Conservation (phyloP, 92 coral and sea anemone genomes). For the Diadumene lineata region DNA sequence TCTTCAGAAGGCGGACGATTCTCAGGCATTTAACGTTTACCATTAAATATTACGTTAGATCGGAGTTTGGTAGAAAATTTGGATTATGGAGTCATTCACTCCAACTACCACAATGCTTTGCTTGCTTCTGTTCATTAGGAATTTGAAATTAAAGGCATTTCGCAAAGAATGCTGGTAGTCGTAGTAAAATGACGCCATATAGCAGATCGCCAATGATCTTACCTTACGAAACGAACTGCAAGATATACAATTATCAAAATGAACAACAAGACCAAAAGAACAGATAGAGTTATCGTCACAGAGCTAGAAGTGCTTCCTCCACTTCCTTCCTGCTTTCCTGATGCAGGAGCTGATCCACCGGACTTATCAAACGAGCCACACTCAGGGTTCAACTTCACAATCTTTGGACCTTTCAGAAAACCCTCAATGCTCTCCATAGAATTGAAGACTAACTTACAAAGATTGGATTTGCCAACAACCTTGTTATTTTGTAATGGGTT, state of each 20-base stretch:
- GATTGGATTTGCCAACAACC: slow-evolving; percentile 14
- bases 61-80: too few species aligned
- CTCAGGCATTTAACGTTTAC: too few species aligned
- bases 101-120: too few species aligned
- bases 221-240: neutral
- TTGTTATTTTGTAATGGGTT: slow-evolving; percentile 3
- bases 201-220: neutral
- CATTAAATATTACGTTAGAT: too few species aligned
- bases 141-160: too few species aligned
- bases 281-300: slow-evolving; percentile 19
- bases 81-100: too few species aligned
- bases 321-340: neutral
- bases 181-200: too few species aligned
- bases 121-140: too few species aligned
- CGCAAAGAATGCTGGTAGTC: too few species aligned
- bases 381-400: slow-evolving; percentile 21
- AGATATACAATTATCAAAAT: slow-evolving; percentile 1
- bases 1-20: too few species aligned
- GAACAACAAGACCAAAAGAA: neutral
- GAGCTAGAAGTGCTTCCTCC: neutral
- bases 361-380: slow-evolving; percentile 30
- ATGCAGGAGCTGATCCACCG: neutral
- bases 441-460: slow-evolving; percentile 31
- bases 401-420: slow-evolving; percentile 25
- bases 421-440: slow-evolving; percentile 20